Percentiles rank a stretch among this genome's conserved stretches.
Evolutionary conservation across 2,113 vertebrate genomes (phyloP).

Genomic region (Mystacornis crossleyi): DNA sequence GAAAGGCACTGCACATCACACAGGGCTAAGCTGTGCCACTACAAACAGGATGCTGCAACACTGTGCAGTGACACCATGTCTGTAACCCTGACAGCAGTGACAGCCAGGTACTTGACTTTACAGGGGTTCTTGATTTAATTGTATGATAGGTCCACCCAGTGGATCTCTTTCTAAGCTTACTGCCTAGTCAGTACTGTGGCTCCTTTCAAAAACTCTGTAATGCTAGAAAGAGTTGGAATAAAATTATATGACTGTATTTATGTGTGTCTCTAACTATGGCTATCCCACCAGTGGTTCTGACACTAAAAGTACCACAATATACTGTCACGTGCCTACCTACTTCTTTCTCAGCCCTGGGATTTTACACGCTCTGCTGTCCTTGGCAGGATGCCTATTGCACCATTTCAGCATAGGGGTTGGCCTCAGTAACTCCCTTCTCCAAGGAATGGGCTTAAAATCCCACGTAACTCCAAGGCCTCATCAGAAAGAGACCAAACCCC

Average conservation of each 20-base stretch:
- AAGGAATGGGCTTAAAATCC: neutral
- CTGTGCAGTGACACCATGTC: neutral
- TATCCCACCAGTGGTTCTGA: neutral
- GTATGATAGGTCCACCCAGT: neutral
- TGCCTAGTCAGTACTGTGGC: neutral
- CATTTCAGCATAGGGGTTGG: neutral
- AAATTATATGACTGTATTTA: neutral
- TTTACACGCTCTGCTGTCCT: neutral
- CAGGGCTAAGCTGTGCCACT: neutral
- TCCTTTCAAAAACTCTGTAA: neutral
- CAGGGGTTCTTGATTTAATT: neutral
- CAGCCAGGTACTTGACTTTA: neutral
- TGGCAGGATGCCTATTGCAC: neutral
- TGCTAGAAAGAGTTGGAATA: neutral
- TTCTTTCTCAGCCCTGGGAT: neutral
- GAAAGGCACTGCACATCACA: neutral
- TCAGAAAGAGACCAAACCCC: neutral
- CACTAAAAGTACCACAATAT: neutral
- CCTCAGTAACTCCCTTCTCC: neutral
- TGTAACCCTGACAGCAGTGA: neutral
- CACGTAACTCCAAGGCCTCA: accelerated
- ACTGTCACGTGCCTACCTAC: accelerated
- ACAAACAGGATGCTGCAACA: neutral
- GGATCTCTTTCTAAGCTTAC: neutral
- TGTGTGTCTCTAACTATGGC: neutral